Percentiles rank a stretch among this genome's conserved stretches.
Evolutionary conservation across 2,113 vertebrate species (phyloP).

Genomic region (Haemorhous mexicanus): DNA sequence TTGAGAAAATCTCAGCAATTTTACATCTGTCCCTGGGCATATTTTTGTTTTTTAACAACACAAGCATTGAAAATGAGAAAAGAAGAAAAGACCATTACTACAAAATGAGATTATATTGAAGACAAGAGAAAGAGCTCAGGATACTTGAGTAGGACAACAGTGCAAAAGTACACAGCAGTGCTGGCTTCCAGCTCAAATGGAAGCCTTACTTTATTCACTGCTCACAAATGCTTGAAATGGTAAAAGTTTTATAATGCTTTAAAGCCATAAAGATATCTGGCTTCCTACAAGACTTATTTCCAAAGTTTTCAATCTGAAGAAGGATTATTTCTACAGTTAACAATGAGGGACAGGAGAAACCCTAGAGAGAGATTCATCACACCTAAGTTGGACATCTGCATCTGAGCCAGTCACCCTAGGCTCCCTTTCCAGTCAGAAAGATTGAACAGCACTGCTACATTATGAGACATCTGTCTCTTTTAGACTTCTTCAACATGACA

Average conservation of each 20-base stretch:
- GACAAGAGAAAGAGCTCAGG: neutral
- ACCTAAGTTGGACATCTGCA: slow-evolving; percentile 22
- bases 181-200: neutral
- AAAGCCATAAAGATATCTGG: neutral
- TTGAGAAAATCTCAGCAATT: neutral
- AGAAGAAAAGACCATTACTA: neutral
- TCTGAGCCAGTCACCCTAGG: slow-evolving; percentile 17
- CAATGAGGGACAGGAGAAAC: neutral
- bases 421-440: slow-evolving; percentile 8
- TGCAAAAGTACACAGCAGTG: neutral
- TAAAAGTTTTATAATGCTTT: neutral
- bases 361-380: slow-evolving; percentile 10
- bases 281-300: neutral
- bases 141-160: neutral
- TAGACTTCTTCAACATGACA: neutral
- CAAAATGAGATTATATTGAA: neutral
- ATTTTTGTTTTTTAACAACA: neutral
- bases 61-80: neutral
- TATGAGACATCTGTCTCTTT: neutral
- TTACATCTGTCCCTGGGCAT: neutral
- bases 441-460: neutral
- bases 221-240: neutral
- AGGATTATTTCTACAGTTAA: neutral
- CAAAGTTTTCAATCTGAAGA: neutral
- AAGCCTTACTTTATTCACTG: neutral